These are phyloP conservation scores for Euura saliciscinereae DNA, from an alignment of 1,140 invertebrate species.

Conservation along the genomic window DNA sequence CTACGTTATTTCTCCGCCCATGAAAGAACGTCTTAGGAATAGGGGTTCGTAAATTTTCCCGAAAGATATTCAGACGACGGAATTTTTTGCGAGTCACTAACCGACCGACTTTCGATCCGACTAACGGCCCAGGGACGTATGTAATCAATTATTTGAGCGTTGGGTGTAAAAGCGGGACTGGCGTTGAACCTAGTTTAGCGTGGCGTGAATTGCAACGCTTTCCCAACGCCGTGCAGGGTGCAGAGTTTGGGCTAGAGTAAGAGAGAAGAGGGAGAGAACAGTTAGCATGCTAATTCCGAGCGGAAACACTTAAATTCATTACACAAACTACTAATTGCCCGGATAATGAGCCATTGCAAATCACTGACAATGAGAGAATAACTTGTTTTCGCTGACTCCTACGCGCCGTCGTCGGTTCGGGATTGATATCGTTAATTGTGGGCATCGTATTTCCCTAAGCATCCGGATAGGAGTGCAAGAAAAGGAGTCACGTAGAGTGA, in stretches of 20 bases:
- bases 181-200: constrained; percentile 28
- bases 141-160: constrained; percentile 2
- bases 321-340: constrained; percentile 46
- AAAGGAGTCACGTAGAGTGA: background rate
- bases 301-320: constrained; percentile 50
- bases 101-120: background rate
- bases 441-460: background rate
- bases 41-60: background rate
- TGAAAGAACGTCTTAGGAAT: background rate
- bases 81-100: background rate
- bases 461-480: background rate
- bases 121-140: background rate
- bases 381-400: background rate
- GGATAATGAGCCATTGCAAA: constrained; percentile 47
- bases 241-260: constrained; percentile 17
- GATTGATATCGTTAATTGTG: background rate
- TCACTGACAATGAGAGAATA: constrained; percentile 28
- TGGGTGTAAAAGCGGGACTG: background rate
- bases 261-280: constrained; percentile 29
- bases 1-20: background rate
- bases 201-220: constrained; percentile 31
- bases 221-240: constrained; percentile 32
- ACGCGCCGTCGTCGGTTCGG: background rate
- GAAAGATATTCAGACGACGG: background rate
- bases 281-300: constrained; percentile 46